Percentiles rank a stretch among this genome's conserved stretches.
Conservation (phyloP, 92 coral and sea anemone species). For the Palythoa caribaeorum region DNA sequence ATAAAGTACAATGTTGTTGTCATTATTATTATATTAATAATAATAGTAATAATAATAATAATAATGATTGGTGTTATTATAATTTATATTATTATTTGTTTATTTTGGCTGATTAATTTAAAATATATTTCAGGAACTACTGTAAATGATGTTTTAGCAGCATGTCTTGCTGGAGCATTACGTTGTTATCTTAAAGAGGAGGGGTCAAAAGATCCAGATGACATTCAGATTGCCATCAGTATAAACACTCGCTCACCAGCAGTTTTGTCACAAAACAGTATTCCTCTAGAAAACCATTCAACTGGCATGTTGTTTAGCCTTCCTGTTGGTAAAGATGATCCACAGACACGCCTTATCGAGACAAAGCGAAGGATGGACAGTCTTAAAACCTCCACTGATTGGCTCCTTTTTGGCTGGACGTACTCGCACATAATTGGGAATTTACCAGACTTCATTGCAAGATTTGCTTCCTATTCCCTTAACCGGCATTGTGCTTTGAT, state of each 20-base stretch:
- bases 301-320: conserved; percentile 88
- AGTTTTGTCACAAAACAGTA: conserved; percentile 75
- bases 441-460: conserved; percentile 88
- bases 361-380: conserved; percentile 95
- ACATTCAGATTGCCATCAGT: conserved; percentile 93
- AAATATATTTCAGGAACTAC: conserved; percentile 76
- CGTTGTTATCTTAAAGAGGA: conserved; percentile 87
- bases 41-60: no score
- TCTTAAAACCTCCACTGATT: conserved; percentile 88
- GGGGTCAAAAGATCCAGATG: conserved; percentile 77
- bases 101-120: background rate
- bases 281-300: conserved; percentile 93
- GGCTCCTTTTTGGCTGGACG: conserved; percentile 85
- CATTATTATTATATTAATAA: no score
- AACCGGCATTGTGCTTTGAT: conserved; percentile 86
- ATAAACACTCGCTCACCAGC: conserved; percentile 88
- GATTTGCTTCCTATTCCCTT: conserved; percentile 81
- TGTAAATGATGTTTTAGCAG: conserved; percentile 90
- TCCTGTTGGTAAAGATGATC: conserved; percentile 79
- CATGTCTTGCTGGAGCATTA: conserved; percentile 93
- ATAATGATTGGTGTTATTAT: background rate
- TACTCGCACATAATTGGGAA: conserved; percentile 85
- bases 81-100: background rate
- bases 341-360: conserved; percentile 82
- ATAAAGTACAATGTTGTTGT: no score